Evolutionary conservation across 2,113 vertebrate species (phyloP).

Genomic region (Dromas ardeola): DNA sequence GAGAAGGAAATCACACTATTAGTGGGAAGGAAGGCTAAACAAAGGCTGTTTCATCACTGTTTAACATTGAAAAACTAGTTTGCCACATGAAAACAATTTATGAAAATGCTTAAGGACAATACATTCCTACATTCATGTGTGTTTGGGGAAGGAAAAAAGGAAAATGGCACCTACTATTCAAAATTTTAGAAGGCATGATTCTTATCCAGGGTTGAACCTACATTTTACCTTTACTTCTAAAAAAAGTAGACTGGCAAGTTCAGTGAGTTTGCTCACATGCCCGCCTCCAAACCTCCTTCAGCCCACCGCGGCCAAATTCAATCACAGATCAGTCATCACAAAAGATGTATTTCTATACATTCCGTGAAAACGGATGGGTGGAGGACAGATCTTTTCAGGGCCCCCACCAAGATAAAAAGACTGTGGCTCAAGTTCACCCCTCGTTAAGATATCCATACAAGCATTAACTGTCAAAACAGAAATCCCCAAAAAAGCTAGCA

Average conservation of each 20-base stretch:
- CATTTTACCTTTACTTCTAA: background rate
- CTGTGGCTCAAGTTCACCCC: background rate
- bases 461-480: background rate
- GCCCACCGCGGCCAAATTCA: background rate
- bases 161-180: background rate
- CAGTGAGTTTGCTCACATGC: background rate
- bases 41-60: constrained; percentile 19
- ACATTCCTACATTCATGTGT: background rate
- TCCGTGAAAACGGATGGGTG: background rate
- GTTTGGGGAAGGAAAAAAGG: background rate
- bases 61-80: constrained; percentile 18
- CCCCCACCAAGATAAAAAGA: background rate
- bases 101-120: background rate
- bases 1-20: constrained; percentile 36
- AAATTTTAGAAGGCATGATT: background rate
- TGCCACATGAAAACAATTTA: constrained; percentile 13
- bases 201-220: background rate
- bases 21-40: constrained; percentile 38
- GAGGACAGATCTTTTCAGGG: background rate
- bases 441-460: background rate
- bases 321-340: background rate
- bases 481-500: background rate
- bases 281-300: background rate
- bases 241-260: background rate
- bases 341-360: background rate